A percentile compares a stretch with the other conserved stretches of the same genome.
Evolutionary conservation across 2,888 invertebrate genomes (phyloP).

Genomic region (Pemphredon lugubris): DNA sequence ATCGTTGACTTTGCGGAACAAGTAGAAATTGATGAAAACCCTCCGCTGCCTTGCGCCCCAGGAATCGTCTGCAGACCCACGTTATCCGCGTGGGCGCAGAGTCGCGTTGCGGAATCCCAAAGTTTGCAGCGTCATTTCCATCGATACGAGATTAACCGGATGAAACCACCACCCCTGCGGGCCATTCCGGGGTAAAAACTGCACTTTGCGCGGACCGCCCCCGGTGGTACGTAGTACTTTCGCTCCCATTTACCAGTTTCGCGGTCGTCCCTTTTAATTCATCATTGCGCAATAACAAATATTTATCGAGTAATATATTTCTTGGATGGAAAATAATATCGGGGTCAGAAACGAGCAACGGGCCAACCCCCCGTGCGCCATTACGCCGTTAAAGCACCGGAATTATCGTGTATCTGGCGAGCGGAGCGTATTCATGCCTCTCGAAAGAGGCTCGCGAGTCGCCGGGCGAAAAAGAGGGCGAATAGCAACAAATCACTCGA

Average conservation of each 20-base stretch:
- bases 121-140: conserved; percentile 12
- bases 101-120: conserved; percentile 1
- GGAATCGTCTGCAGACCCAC: background rate
- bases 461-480: conserved; percentile 56
- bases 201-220: background rate
- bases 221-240: background rate
- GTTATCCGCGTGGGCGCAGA: background rate
- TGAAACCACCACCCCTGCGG: background rate
- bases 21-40: too few relatives aligned
- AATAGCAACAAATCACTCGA: conserved; percentile 72
- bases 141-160: conserved; percentile 27
- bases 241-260: conserved; percentile 2
- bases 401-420: conserved; percentile 47
- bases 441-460: conserved; percentile 16
- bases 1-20: too few relatives aligned
- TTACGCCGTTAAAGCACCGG: conserved; percentile 54
- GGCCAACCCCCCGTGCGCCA: conserved; percentile 24
- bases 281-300: conserved; percentile 32
- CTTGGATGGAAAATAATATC: background rate
- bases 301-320: conserved; percentile 20
- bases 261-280: conserved; percentile 23
- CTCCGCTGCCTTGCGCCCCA: too few relatives aligned
- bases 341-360: background rate
- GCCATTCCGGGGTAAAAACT: conserved; percentile 5
- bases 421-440: conserved; percentile 25